Conservation (phyloP, 2,113 vertebrate species). For the Lepisosteus osseus region DNA sequence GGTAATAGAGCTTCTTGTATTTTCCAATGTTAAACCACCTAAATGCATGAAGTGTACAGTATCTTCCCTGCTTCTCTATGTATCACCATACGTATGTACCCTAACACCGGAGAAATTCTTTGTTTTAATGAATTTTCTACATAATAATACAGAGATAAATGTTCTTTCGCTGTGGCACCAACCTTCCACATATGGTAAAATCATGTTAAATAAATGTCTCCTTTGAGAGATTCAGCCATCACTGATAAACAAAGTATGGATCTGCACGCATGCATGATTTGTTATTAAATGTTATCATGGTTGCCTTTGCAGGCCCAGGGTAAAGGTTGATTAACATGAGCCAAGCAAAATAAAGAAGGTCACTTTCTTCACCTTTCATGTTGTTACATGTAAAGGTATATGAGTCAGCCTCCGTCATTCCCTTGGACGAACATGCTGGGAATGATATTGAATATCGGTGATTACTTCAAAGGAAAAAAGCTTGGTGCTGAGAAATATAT, state of each 20-base stretch:
- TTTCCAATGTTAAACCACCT: background rate
- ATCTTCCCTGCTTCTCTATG: background rate
- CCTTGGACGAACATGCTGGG: background rate
- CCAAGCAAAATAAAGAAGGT: background rate
- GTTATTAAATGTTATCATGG: background rate
- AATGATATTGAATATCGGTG: background rate
- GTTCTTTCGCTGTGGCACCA: constrained; percentile 2
- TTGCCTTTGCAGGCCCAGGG: background rate
- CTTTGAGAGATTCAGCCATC: background rate
- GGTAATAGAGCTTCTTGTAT: too few relatives aligned
- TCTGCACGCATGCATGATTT: background rate
- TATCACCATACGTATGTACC: background rate
- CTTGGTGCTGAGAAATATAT: too few relatives aligned
- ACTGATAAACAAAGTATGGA: constrained; percentile 1
- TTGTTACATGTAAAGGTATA: background rate
- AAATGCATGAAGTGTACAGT: background rate
- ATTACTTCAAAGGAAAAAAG: constrained; percentile 2
- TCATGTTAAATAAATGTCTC: constrained; percentile 2
- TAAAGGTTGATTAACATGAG: background rate
- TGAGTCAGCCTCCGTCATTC: background rate
- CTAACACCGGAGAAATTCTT: background rate
- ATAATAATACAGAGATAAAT: constrained; percentile 1
- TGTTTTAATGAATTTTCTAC: constrained; percentile 6
- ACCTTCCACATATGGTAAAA: constrained; percentile 1
- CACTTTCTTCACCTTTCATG: too few relatives aligned